Percentiles rank a stretch among this genome's conserved stretches.
Conservation (phyloP, 2,113 vertebrate genomes). For the Odobenus rosmarus region DNA sequence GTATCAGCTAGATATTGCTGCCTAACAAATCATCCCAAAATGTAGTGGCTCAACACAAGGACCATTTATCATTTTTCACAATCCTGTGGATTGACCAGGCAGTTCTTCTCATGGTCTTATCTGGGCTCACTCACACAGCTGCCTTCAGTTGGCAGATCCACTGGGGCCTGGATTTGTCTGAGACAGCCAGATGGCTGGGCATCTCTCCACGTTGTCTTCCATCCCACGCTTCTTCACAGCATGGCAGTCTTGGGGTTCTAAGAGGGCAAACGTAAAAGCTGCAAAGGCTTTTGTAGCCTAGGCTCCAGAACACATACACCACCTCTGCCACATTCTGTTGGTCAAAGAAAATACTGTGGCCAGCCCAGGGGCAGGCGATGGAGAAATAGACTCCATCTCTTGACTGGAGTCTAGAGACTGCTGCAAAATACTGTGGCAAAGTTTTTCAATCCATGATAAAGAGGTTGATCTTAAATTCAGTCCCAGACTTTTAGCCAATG, state of each 20-base stretch:
- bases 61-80: neutral
- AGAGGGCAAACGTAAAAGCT: neutral
- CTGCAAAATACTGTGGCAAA: neutral
- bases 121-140: neutral
- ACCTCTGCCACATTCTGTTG: neutral
- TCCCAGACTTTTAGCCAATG: neutral
- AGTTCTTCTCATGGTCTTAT: neutral
- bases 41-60: neutral
- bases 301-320: neutral
- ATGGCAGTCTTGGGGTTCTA: neutral
- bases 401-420: too few species aligned
- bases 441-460: neutral
- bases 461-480: neutral
- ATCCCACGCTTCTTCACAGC: neutral
- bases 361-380: neutral
- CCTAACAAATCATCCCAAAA: neutral
- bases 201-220: neutral
- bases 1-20: neutral
- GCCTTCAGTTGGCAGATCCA: neutral
- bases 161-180: neutral
- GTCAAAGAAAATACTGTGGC: neutral
- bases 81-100: neutral
- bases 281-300: too few species aligned
- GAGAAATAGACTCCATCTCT: neutral
- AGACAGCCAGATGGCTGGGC: neutral